phyloP scores from a whole-genome alignment of 1,140 invertebrate genomes.

The Trissolcus basalis region DNA sequence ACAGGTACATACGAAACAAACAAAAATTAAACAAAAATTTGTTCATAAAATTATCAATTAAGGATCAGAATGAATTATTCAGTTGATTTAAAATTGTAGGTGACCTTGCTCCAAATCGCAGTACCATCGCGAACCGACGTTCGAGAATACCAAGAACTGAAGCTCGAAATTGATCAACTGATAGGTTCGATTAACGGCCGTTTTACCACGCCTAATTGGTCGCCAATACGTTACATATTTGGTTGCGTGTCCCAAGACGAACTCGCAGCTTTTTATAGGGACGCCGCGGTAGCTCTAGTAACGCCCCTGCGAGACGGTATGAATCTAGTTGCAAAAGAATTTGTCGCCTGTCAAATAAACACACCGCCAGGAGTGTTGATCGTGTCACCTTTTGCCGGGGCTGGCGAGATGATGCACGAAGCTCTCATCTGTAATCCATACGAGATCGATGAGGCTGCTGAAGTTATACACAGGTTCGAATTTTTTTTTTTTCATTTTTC shows the following conservation, averaged over 20 bases:
- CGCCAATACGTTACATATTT: conserved; percentile 93
- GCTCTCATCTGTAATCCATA: conserved; percentile 93
- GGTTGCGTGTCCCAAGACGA: conserved; percentile 91
- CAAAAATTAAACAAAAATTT: no score
- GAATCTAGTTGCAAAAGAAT: conserved; percentile 96
- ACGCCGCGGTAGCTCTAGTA: conserved; percentile 89
- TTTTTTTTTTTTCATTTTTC: conserved; percentile 6
- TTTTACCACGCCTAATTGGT: conserved; percentile 93
- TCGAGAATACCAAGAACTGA: conserved; percentile 92
- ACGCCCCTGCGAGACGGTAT: conserved; percentile 93
- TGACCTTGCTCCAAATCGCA: conserved; percentile 88
- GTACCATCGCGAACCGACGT: conserved; percentile 93
- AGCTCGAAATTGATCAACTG: conserved; percentile 92
- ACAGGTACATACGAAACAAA: conserved; percentile 77
- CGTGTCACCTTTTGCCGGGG: conserved; percentile 92
- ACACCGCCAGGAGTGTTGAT: conserved; percentile 90
- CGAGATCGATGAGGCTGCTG: conserved; percentile 90
- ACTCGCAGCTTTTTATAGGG: conserved; percentile 89
- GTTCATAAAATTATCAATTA: no score
- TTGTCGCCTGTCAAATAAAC: conserved; percentile 93
- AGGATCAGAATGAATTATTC: no score
- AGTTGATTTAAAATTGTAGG: conserved; percentile 61
- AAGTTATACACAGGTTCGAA: conserved; percentile 85
- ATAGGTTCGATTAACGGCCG: conserved; percentile 91
- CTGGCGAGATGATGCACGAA: conserved; percentile 94